Evolutionary conservation across 2,888 invertebrate species (phyloP).

Genomic region (Synanthedon formicaeformis): DNA sequence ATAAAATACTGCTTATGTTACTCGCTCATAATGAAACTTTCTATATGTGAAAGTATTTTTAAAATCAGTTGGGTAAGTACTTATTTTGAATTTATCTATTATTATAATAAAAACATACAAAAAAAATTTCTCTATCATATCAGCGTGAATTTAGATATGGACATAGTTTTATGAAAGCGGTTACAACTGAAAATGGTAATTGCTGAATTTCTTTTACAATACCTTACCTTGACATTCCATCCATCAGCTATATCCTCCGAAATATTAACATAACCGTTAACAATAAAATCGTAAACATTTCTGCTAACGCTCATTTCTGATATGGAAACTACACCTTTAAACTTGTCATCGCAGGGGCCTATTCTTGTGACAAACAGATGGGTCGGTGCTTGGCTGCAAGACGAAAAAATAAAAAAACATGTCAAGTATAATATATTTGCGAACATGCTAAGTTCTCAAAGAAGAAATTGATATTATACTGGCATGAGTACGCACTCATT

Average conservation of each 20-base stretch:
- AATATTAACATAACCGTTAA: slow-evolving; percentile 30
- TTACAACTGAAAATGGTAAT: not conserved
- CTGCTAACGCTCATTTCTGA: slow-evolving; percentile 29
- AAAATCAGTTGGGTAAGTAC: too few relatives aligned
- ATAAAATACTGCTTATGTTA: too few relatives aligned
- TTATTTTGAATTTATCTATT: too few relatives aligned
- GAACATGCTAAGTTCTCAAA: not conserved
- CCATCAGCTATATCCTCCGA: slow-evolving; percentile 27
- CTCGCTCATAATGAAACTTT: too few relatives aligned
- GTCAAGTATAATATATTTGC: not conserved
- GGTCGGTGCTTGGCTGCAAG: slow-evolving; percentile 18
- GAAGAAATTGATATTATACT: too few relatives aligned
- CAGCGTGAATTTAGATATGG: too few relatives aligned
- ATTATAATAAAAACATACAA: too few relatives aligned
- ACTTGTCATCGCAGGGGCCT: slow-evolving; percentile 22
- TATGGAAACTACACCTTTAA: slow-evolving; percentile 11
- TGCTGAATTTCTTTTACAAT: not conserved
- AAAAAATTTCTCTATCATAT: too few relatives aligned
- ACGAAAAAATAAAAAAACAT: too few relatives aligned
- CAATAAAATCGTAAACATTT: slow-evolving; percentile 20
- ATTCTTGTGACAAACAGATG: slow-evolving; percentile 27
- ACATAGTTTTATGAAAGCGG: not conserved
- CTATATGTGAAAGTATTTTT: too few relatives aligned
- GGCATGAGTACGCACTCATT: too few relatives aligned
- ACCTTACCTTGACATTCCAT: slow-evolving; percentile 33